A percentile compares a stretch with the other conserved stretches of the same genome.
Evolutionary conservation across 2,888 invertebrate species (phyloP).

Genomic region (Drosophila paucipuncta): DNA sequence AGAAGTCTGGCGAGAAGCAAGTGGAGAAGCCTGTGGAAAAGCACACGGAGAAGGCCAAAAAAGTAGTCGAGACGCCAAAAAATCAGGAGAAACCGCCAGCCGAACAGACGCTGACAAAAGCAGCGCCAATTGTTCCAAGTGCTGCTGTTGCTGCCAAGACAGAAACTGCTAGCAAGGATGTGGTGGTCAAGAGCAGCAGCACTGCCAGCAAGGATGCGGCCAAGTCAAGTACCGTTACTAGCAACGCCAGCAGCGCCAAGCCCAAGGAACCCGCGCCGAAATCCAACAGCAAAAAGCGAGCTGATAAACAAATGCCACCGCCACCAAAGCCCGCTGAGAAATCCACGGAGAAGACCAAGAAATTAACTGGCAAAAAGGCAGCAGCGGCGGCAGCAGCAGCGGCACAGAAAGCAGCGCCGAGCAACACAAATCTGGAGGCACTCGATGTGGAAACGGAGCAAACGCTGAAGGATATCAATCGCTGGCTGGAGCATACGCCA

Average conservation of each 20-base stretch:
- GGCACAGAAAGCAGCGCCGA: constrained; percentile 51
- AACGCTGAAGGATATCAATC: constrained; percentile 92
- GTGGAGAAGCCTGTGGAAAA: constrained; percentile 45
- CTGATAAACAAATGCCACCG: constrained; percentile 73
- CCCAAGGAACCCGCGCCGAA: constrained; percentile 53
- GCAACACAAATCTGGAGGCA: constrained; percentile 87
- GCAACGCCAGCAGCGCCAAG: constrained; percentile 58
- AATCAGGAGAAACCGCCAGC: constrained; percentile 26
- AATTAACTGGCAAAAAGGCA: constrained; percentile 48
- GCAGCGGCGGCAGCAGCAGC: constrained; percentile 46
- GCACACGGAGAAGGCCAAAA: constrained; percentile 40
- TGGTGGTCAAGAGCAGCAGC: constrained; percentile 1
- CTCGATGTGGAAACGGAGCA: constrained; percentile 89
- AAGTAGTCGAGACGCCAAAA: constrained; percentile 36
- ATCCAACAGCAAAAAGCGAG: constrained; percentile 73
- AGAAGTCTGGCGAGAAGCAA: constrained; percentile 42
- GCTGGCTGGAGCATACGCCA: constrained; percentile 94
- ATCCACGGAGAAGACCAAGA: constrained; percentile 54
- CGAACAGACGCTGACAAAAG: constrained; percentile 21
- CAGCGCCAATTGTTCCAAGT: not conserved
- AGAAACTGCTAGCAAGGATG: constrained; percentile 29
- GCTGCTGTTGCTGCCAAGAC: constrained; percentile 12
- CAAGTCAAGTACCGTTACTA: constrained; percentile 14
- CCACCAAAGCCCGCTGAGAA: constrained; percentile 69
- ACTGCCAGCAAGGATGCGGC: constrained; percentile 10